Percentiles rank a stretch among this genome's conserved stretches.
Evolutionary conservation across 2,888 invertebrate species (phyloP).

Genomic region (Antheraea assamensis): DNA sequence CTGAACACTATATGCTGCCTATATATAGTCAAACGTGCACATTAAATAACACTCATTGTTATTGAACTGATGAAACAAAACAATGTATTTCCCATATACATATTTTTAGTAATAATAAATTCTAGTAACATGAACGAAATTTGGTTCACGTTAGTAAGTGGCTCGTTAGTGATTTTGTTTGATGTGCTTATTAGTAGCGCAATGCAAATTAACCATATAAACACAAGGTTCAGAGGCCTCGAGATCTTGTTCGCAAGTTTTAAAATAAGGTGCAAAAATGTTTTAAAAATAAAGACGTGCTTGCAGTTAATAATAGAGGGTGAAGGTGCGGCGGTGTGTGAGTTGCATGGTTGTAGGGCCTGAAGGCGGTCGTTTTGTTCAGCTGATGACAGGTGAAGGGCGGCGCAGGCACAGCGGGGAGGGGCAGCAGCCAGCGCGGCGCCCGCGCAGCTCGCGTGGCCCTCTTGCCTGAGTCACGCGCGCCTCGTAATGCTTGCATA

Average conservation of each 20-base stretch:
- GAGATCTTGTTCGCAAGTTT: conserved; percentile 24
- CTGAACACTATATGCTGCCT: not conserved
- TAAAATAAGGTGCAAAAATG: conserved; percentile 19
- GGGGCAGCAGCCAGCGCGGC: conserved; percentile 54
- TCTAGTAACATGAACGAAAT: not conserved
- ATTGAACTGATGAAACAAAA: not conserved
- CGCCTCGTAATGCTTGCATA: conserved; percentile 82
- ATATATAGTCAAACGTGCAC: not conserved
- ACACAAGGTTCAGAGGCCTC: conserved; percentile 35
- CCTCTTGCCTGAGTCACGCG: conserved; percentile 81
- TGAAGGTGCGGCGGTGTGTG: not conserved
- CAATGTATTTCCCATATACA: not conserved
- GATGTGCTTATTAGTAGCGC: conserved; percentile 36
- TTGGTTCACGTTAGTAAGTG: not conserved
- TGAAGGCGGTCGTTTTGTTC: conserved; percentile 50
- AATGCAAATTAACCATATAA: conserved; percentile 44
- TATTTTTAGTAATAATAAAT: not conserved
- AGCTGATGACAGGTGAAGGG: conserved; percentile 60
- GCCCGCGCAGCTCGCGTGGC: conserved; percentile 80
- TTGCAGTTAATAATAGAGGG: conserved; percentile 23
- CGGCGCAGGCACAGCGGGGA: conserved; percentile 47
- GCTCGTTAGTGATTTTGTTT: conserved; percentile 27
- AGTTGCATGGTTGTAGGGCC: conserved; percentile 26
- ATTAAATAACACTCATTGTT: not conserved
- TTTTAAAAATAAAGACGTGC: conserved; percentile 15